Evolutionary conservation across 2,888 invertebrate genomes (phyloP).

Genomic region (Lepidochrysops patricia): DNA sequence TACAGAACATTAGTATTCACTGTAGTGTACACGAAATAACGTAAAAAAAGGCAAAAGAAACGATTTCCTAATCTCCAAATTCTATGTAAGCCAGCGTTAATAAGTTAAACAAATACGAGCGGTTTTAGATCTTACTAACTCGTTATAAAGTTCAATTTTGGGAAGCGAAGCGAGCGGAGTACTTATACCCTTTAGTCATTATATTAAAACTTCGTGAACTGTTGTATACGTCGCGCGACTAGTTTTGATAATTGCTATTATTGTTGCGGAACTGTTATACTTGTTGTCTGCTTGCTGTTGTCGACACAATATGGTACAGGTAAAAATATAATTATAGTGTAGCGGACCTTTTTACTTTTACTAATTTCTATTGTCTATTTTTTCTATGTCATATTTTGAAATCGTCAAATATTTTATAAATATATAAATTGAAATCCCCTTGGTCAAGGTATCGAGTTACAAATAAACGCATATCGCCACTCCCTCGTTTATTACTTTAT

Average conservation of each 20-base stretch:
- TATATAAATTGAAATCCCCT: too few species aligned
- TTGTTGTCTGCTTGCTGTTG: neutral
- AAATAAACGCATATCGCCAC: too few species aligned
- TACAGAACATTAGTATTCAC: neutral
- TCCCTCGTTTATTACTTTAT: too few species aligned
- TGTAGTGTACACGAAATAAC: conserved; percentile 28
- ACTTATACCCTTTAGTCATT: conserved; percentile 11
- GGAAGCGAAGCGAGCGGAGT: conserved; percentile 11
- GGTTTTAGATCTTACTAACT: conserved; percentile 26
- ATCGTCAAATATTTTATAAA: too few species aligned
- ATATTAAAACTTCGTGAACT: conserved; percentile 44
- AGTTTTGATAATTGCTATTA: conserved; percentile 16
- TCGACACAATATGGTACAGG: too few species aligned
- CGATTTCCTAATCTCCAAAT: conserved; percentile 66
- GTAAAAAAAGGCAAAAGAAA: conserved; percentile 40
- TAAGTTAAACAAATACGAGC: conserved; percentile 45
- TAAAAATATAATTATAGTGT: too few species aligned
- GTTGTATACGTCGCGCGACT: conserved; percentile 13
- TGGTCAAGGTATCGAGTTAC: too few species aligned
- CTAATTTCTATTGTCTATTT: too few species aligned
- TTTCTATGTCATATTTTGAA: too few species aligned
- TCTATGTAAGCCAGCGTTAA: conserved; percentile 61
- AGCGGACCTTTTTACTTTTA: too few species aligned
- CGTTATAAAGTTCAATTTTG: conserved; percentile 27
- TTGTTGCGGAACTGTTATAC: neutral